Conservation (phyloP, 2,888 invertebrate species). For the Clepsis dumicolana region DNA sequence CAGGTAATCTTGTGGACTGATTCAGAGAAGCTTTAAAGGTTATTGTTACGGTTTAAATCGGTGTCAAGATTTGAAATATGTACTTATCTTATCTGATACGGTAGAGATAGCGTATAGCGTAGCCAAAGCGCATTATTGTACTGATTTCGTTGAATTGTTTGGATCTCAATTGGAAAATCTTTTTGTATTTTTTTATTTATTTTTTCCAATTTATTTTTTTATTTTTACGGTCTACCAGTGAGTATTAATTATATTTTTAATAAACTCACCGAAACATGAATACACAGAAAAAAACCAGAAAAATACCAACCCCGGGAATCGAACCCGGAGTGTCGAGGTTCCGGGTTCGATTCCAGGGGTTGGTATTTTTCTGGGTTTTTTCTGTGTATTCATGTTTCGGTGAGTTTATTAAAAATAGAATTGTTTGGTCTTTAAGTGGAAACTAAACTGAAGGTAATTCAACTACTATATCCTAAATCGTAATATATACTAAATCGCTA, state of each 20-base stretch:
- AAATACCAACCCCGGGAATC: too few species aligned
- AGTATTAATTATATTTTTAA: too few species aligned
- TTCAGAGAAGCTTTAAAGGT: slow-evolving; percentile 25
- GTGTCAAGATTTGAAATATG: slow-evolving; percentile 29
- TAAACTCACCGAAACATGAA: too few species aligned
- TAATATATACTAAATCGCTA: not conserved
- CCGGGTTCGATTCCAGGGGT: too few species aligned
- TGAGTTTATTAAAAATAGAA: too few species aligned
- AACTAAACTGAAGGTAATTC: slow-evolving; percentile 16
- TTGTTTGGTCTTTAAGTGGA: slow-evolving; percentile 2
- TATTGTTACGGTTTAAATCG: slow-evolving; percentile 32
- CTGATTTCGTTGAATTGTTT: slow-evolving; percentile 2
- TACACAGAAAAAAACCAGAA: too few species aligned
- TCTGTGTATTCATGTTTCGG: too few species aligned
- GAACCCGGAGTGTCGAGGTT: too few species aligned
- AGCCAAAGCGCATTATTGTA: slow-evolving; percentile 16
- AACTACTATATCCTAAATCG: not conserved
- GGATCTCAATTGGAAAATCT: slow-evolving; percentile 11
- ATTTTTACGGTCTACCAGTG: too few species aligned
- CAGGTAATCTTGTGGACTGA: slow-evolving; percentile 22
- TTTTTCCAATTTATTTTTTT: too few species aligned
- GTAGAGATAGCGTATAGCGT: not conserved
- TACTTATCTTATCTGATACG: slow-evolving; percentile 30
- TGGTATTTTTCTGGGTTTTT: too few species aligned
- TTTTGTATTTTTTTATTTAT: too few species aligned